Evolutionary conservation across 2,113 vertebrate genomes (phyloP).

Genomic region (Gymnorhina tibicen): DNA sequence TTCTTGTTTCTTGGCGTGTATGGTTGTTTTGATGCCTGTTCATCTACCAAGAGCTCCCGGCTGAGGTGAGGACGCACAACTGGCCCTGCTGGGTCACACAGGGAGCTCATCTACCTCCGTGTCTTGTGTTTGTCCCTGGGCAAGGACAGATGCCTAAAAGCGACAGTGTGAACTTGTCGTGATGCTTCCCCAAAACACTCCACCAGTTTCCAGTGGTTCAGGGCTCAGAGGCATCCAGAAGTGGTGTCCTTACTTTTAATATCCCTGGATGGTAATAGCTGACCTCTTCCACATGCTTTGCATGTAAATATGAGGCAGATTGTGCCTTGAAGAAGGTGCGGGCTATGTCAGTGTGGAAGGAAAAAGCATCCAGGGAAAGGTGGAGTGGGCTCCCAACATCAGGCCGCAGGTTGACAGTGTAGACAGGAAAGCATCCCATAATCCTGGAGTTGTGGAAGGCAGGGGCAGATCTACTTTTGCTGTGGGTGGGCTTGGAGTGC

Average conservation of each 20-base stretch:
- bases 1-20: neutral
- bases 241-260: neutral
- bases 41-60: neutral
- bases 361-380: neutral
- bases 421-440: neutral
- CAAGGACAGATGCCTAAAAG: neutral
- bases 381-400: neutral
- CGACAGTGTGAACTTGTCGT: rapidly evolving
- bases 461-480: neutral
- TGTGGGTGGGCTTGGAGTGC: neutral
- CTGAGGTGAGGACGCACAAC: neutral
- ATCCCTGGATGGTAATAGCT: neutral
- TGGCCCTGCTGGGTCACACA: neutral
- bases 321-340: neutral
- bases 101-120: neutral
- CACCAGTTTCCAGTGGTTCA: neutral
- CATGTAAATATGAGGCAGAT: neutral
- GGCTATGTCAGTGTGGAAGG: neutral
- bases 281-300: neutral
- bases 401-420: neutral
- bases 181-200: neutral
- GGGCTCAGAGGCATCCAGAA: neutral
- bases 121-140: neutral
- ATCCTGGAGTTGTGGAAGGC: neutral
- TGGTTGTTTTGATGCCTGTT: neutral